Conservation (phyloP, 2,797 vertebrate species). For the Thalassophryne amazonica region DNA sequence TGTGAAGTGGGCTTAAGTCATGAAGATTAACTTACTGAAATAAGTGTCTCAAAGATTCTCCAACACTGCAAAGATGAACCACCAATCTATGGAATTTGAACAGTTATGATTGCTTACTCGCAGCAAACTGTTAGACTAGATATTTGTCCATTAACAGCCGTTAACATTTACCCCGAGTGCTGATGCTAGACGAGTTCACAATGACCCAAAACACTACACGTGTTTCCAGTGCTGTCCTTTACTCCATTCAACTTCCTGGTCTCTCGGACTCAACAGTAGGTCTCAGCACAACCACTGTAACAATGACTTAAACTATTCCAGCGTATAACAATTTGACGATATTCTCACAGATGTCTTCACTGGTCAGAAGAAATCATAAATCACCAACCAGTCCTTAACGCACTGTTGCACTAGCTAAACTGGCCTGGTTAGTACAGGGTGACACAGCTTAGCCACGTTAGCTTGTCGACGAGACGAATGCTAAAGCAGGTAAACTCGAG, state of each 20-base stretch:
- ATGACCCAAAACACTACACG: constrained; percentile 80
- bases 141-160: too few species aligned
- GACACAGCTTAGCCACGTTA: constrained; percentile 46
- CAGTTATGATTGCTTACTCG: too few species aligned
- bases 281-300: not conserved
- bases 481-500: constrained; percentile 1
- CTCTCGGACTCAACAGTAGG: not conserved
- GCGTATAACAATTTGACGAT: not conserved
- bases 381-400: not conserved
- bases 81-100: too few species aligned
- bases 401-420: not conserved
- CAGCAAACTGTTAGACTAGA: not conserved
- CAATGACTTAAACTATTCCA: not conserved
- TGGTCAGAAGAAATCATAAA: too few species aligned
- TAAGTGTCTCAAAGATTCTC: too few species aligned
- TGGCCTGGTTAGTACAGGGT: constrained; percentile 26
- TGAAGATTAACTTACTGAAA: too few species aligned
- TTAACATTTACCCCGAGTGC: not conserved
- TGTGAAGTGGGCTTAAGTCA: too few species aligned
- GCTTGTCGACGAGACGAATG: constrained; percentile 1
- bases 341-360: not conserved
- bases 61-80: too few species aligned
- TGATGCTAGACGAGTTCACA: constrained; percentile 28
- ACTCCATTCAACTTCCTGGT: constrained; percentile 55
- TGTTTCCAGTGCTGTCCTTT: constrained; percentile 69